Base-by-base conservation (phyloP, 2,888 invertebrate genomes). In the Hirtodrosophila trivittata region DNA sequence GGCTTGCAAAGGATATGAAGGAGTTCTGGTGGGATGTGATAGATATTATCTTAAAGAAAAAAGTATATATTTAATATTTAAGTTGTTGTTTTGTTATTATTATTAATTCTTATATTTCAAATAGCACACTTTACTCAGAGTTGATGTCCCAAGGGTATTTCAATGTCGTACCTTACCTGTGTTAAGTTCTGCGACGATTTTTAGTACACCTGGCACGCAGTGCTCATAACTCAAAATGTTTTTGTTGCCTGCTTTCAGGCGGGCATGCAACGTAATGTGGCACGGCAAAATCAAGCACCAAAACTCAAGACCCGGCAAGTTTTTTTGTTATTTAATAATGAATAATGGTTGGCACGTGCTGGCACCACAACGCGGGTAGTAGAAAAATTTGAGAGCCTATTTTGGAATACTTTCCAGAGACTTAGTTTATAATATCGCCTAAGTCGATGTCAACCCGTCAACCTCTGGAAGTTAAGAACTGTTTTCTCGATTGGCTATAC, bases 261-360 rank as follows among this genome's bases (percentile, higher is more conserved):
- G 39, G 14, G 10, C 30, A 14, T 51, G 55, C 57, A 56, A 28
- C 67, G 70, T 77, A 84, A 87, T 86, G 81, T 77, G 77, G 75
- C 75, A 73, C 85, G 77, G 72, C 77, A 76, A 80, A 87, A 84
- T 73, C 68, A 75, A 66, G 67, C 58, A 68, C 57, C 71, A 69
- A 68, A 68, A 62, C 73, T 73, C 50, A 75, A 75, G 57, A 42
- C 25, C 55, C 50, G 13, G 42, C 37, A 64, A 67, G 56, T 60
- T 69, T 54, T 47, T 58, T 69, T 54, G 45, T 58, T 56, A 38
- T 72, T 74, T 80, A 77, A 88, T 86, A 85, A 88, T 88, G 86
- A 88, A 87, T 84, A 84, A 89, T 88, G 73, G 66, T 57, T 42
- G 49, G 54, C 71, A 89, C 89, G 89, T 89, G 89, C 64, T 54